These are phyloP conservation scores for Apis cerana DNA, from an alignment of 1,140 invertebrate genomes.

Conservation along the genomic window DNA sequence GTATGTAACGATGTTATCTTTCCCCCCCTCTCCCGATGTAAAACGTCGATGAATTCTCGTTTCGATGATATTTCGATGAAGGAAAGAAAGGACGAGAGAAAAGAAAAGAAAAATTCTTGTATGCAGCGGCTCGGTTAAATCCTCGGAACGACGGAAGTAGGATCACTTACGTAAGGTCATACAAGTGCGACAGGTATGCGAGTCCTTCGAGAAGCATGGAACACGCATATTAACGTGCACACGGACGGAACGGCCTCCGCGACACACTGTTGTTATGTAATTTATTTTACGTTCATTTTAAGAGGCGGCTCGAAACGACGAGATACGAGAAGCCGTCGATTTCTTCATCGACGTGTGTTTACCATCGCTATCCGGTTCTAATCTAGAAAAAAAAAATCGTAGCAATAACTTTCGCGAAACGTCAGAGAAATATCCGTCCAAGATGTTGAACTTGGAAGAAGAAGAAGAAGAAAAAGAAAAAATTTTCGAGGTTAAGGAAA, in stretches of 20 bases:
- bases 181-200: conserved; percentile 46
- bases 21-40: too few relatives aligned
- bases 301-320: conserved; percentile 32
- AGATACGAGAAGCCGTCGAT: conserved; percentile 28
- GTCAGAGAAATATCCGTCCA: too few relatives aligned
- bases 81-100: too few relatives aligned
- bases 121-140: neutral
- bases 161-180: conserved; percentile 33
- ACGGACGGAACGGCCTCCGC: neutral
- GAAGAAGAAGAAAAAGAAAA: too few relatives aligned
- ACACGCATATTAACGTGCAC: conserved; percentile 6
- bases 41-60: too few relatives aligned
- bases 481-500: too few relatives aligned
- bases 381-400: neutral
- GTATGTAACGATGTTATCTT: too few relatives aligned
- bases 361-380: neutral
- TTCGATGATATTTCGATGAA: too few relatives aligned
- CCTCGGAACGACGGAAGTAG: conserved; percentile 53
- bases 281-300: conserved; percentile 57
- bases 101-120: neutral
- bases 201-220: conserved; percentile 26
- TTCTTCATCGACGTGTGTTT: neutral
- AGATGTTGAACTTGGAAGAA: too few relatives aligned
- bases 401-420: conserved; percentile 24
- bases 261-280: conserved; percentile 48